Percentiles rank a stretch among this genome's conserved stretches.
Conservation (phyloP, 2,888 invertebrate genomes). For the Tenodera sinensis region DNA sequence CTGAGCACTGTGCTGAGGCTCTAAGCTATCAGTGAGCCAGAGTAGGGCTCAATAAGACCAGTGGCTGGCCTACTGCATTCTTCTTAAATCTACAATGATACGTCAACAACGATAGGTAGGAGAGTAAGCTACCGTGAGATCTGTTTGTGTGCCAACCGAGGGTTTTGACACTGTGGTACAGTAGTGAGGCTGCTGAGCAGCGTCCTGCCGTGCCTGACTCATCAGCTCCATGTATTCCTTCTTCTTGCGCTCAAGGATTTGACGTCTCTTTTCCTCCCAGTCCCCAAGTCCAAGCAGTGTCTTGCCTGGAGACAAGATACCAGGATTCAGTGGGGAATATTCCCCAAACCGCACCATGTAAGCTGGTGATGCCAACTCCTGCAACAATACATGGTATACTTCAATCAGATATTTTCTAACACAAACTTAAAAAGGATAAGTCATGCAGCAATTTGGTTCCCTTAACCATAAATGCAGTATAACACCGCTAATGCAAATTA, state of each 20-base stretch:
- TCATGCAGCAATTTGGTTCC: neutral
- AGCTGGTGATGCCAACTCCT: neutral
- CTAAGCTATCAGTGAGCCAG: too few relatives aligned
- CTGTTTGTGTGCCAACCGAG: neutral
- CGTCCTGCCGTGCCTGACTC: constrained; percentile 18
- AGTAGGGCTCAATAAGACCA: too few relatives aligned
- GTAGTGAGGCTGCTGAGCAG: neutral
- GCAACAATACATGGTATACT: neutral
- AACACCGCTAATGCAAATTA: too few relatives aligned
- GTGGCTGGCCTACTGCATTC: too few relatives aligned
- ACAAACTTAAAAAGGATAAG: too few relatives aligned
- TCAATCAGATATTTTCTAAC: too few relatives aligned
- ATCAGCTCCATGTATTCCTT: constrained; percentile 28
- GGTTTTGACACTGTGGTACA: neutral
- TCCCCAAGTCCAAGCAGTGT: constrained; percentile 29
- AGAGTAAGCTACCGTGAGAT: neutral
- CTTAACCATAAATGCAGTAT: too few relatives aligned
- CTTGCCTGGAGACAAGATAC: constrained; percentile 26
- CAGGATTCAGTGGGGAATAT: constrained; percentile 30
- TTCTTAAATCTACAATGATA: too few relatives aligned
- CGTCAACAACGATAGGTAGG: too few relatives aligned
- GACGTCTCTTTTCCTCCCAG: constrained; percentile 29
- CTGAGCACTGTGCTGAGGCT: too few relatives aligned
- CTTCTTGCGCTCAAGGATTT: constrained; percentile 27
- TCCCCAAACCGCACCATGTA: constrained; percentile 31